phyloP scores from a whole-genome alignment of 2,797 vertebrate genomes.

The Strix occidentalis region DNA sequence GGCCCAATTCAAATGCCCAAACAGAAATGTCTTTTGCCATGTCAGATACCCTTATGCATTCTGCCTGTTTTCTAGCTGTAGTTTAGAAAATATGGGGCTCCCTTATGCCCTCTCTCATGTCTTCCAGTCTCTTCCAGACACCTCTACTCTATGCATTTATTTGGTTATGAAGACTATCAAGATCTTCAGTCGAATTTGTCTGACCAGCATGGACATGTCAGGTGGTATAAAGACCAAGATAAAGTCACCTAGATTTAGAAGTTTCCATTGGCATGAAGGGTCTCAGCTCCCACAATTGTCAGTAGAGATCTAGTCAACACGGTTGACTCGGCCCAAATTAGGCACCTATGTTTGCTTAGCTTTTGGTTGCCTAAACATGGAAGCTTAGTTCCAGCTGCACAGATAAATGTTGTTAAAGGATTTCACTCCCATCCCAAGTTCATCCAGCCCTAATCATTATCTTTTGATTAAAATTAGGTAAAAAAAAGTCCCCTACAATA shows the following conservation, averaged over 20 bases:
- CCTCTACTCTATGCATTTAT: background rate
- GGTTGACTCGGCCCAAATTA: rapidly evolving
- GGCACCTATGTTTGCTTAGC: background rate
- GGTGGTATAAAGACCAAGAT: background rate
- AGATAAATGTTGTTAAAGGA: background rate
- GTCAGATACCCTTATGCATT: background rate
- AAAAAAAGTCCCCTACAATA: background rate
- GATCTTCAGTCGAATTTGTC: background rate
- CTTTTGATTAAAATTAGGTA: background rate
- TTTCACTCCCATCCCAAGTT: background rate
- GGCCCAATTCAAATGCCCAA: background rate
- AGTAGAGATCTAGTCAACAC: background rate
- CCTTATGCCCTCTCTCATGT: background rate
- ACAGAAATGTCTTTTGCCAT: background rate
- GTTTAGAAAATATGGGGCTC: background rate
- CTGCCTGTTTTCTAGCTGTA: background rate
- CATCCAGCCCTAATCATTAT: background rate
- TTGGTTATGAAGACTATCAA: background rate
- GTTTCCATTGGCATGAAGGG: background rate
- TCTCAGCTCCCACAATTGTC: background rate
- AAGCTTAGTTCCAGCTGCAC: background rate
- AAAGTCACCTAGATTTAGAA: background rate
- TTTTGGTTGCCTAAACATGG: background rate
- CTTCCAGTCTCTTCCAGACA: background rate
- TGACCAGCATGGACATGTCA: background rate